These are phyloP conservation scores for Drosophila rhopaloa DNA, from an alignment of 1,140 invertebrate genomes.

Conservation along the genomic window DNA sequence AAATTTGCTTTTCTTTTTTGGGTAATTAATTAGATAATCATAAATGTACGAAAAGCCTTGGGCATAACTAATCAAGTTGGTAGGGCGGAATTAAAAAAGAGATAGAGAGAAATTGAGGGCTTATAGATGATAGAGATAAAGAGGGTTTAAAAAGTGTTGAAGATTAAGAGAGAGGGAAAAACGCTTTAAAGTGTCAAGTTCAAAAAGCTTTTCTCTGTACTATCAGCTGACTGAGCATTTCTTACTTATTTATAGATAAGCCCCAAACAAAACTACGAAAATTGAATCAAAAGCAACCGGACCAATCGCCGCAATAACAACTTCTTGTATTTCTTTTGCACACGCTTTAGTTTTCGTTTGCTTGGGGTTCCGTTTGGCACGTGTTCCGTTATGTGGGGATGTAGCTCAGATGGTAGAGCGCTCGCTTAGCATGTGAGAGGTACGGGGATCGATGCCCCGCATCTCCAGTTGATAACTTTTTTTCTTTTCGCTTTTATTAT, in stretches of 20 bases:
- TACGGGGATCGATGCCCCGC: conserved; percentile 92
- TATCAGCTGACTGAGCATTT: conserved; percentile 35
- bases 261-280: conserved; percentile 21
- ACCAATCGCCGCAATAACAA: conserved; percentile 6
- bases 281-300: conserved; percentile 17
- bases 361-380: conserved; percentile 6
- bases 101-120: background rate
- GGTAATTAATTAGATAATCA: conserved; percentile 65
- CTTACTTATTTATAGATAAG: conserved; percentile 44
- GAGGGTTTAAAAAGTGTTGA: background rate
- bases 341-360: conserved; percentile 19
- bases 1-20: conserved; percentile 29
- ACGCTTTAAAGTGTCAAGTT: conserved; percentile 44
- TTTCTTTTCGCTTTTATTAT: conserved; percentile 9
- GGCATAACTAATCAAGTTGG: conserved; percentile 15
- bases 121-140: conserved; percentile 3
- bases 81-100: conserved; percentile 5
- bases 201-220: conserved; percentile 21
- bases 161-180: background rate
- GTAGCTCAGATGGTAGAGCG: conserved; percentile 94
- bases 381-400: conserved; percentile 52
- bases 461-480: conserved; percentile 82
- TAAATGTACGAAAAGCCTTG: conserved; percentile 36
- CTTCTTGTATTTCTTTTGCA: background rate
- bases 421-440: conserved; percentile 94